phyloP scores from a whole-genome alignment of 2,113 vertebrate species.

The Craseonycteris thonglongyai region DNA sequence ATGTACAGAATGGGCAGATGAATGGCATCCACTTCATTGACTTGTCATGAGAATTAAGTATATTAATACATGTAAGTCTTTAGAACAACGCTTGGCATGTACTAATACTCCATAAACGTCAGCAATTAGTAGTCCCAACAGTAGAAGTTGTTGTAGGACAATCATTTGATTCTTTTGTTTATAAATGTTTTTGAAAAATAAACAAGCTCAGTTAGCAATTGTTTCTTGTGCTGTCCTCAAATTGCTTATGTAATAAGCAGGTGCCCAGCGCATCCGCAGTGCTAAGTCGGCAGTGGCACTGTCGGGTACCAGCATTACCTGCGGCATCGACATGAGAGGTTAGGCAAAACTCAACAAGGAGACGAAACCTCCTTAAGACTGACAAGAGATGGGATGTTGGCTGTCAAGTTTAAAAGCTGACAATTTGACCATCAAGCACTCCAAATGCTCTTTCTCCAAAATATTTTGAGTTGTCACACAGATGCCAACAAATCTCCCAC shows the following conservation, averaged over 20 bases:
- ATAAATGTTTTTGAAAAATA: conserved; percentile 1
- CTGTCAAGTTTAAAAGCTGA: background rate
- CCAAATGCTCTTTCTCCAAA: background rate
- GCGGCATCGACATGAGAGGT: background rate
- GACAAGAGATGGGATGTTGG: background rate
- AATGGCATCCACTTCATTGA: background rate
- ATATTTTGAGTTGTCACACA: background rate
- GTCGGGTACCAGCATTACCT: background rate
- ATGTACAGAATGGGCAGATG: background rate
- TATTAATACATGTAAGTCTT: background rate
- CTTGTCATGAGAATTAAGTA: background rate
- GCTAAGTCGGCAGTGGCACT: background rate
- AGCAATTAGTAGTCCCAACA: background rate
- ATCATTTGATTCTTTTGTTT: background rate
- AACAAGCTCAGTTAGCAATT: background rate
- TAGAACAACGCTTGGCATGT: background rate
- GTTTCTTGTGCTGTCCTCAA: background rate
- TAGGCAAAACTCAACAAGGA: background rate
- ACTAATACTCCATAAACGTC: background rate
- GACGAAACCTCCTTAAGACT: background rate
- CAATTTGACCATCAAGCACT: background rate
- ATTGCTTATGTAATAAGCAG: background rate
- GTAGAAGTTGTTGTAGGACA: background rate
- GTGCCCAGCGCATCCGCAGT: background rate
- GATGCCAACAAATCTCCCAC: background rate